Evolutionary conservation across 2,888 invertebrate species (phyloP).

Genomic region (Trissolcus brochymenae): DNA sequence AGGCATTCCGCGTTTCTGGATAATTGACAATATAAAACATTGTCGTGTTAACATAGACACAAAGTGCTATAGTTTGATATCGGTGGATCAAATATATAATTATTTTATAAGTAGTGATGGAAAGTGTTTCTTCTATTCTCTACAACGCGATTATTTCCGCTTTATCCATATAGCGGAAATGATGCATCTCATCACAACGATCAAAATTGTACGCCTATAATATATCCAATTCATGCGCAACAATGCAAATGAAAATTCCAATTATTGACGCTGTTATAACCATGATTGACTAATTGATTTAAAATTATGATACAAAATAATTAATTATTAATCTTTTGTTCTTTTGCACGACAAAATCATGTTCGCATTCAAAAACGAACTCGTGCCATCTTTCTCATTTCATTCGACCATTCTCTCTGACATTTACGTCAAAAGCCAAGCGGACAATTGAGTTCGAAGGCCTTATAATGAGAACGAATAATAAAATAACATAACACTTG

Average conservation of each 20-base stretch:
- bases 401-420: not conserved
- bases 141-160: slow-evolving; percentile 9
- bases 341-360: no score
- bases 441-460: slow-evolving; percentile 14
- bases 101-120: slow-evolving; percentile 18
- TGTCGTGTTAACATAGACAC: not conserved
- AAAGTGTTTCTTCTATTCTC: slow-evolving; percentile 2
- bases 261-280: no score
- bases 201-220: not conserved
- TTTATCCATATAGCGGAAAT: not conserved
- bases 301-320: not conserved
- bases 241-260: no score
- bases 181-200: not conserved
- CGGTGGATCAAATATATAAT: slow-evolving; percentile 12
- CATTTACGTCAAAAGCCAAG: slow-evolving; percentile 8
- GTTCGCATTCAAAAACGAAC: not conserved
- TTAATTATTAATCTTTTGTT: not conserved
- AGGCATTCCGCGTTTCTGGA: not conserved
- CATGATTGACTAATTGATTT: not conserved
- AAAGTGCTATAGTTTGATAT: slow-evolving; percentile 14
- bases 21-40: not conserved
- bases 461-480: slow-evolving; percentile 27
- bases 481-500: slow-evolving; percentile 18
- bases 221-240: not conserved
- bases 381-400: not conserved